Conservation (phyloP, 2,888 invertebrate species). For the Hyalella azteca region DNA sequence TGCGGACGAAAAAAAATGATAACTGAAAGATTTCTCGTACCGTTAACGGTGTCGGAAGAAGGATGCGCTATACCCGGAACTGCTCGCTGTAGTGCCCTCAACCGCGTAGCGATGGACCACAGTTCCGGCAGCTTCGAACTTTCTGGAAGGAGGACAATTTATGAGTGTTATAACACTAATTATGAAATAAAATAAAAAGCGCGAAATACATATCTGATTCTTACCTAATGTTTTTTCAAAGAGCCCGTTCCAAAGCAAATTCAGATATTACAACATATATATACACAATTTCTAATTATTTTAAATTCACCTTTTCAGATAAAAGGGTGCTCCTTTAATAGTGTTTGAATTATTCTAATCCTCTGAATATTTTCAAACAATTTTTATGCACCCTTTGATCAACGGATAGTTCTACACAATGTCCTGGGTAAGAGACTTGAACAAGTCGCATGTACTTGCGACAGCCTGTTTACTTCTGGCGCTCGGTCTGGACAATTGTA, state of each 20-base stretch:
- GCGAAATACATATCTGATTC: neutral
- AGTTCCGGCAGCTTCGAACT: too few relatives aligned
- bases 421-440: neutral
- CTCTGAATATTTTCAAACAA: neutral
- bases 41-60: too few relatives aligned
- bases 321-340: conserved; percentile 14
- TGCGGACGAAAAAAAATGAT: too few relatives aligned
- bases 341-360: neutral
- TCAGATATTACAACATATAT: neutral
- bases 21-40: too few relatives aligned
- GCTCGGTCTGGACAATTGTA: neutral
- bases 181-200: neutral
- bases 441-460: neutral
- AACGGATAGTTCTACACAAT: neutral
- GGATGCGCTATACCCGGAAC: too few relatives aligned
- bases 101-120: too few relatives aligned
- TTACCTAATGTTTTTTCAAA: neutral
- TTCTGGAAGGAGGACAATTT: too few relatives aligned
- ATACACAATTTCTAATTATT: neutral
- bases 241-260: neutral
- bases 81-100: too few relatives aligned
- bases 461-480: neutral
- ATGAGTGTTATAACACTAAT: too few relatives aligned
- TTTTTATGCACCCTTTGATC: conserved; percentile 16
- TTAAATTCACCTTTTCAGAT: neutral